phyloP scores from a whole-genome alignment of 1,140 invertebrate genomes.

The Triops cancriformis region DNA sequence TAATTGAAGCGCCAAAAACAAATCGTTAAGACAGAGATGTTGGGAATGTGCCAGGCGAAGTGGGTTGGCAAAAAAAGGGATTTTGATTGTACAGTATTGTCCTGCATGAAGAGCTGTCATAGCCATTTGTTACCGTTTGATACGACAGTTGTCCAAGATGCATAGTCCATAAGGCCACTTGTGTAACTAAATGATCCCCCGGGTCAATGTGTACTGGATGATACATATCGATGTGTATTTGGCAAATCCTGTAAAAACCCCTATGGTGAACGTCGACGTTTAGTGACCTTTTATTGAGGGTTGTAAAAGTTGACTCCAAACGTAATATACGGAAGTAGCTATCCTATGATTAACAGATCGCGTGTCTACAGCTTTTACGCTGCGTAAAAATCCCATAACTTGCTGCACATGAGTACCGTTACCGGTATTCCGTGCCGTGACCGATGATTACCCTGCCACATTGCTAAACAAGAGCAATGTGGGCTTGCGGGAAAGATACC shows the following conservation, averaged over 20 bases:
- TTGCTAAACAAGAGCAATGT: not conserved
- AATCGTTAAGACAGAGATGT: not conserved
- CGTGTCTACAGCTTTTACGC: not conserved
- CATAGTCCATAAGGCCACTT: no score
- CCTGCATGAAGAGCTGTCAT: no score
- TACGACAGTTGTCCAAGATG: no score
- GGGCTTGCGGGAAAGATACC: not conserved
- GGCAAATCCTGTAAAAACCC: not conserved
- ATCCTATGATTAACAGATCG: not conserved
- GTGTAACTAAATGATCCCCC: no score
- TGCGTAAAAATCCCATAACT: not conserved
- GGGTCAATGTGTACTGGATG: not conserved
- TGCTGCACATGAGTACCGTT: not conserved
- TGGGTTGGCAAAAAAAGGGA: not conserved
- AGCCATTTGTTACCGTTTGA: no score
- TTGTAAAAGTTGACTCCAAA: not conserved
- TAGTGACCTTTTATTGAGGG: not conserved
- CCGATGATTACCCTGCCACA: slow-evolving; percentile 1
- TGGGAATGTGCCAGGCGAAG: not conserved
- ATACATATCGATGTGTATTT: not conserved
- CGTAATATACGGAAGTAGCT: not conserved
- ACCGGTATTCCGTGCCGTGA: not conserved
- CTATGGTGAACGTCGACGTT: not conserved
- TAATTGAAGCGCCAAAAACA: not conserved
- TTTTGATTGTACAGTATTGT: not conserved